Percentiles rank a stretch among this genome's conserved stretches.
These are phyloP conservation scores for Argyresthia albistria DNA, from an alignment of 2,888 invertebrate species.

Conservation along the genomic window DNA sequence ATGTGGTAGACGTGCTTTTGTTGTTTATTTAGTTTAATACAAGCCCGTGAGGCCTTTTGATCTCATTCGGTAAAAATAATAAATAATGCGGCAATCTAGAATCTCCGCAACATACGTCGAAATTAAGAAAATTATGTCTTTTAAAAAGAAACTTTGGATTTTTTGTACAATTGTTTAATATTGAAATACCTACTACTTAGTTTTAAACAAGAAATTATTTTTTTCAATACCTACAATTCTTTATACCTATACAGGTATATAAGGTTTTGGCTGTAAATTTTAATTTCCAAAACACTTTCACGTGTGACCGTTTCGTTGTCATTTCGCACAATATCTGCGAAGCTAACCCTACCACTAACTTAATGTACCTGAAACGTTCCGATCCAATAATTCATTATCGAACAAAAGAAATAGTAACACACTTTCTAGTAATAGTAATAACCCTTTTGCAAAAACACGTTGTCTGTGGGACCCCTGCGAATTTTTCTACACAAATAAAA, in stretches of 20 bases:
- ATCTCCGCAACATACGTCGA: too few species aligned
- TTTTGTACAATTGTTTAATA: too few species aligned
- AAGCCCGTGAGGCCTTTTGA: too few species aligned
- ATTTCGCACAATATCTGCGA: constrained; percentile 38
- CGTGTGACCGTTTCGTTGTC: constrained; percentile 60
- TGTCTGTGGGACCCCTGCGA: constrained; percentile 62
- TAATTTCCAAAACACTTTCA: constrained; percentile 24
- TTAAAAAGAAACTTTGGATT: too few species aligned
- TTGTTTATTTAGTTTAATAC: too few species aligned
- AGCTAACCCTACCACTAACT: constrained; percentile 59
- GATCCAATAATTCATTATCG: constrained; percentile 70
- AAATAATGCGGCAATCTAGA: too few species aligned
- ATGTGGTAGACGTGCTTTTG: too few species aligned
- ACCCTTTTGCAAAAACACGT: constrained; percentile 53
- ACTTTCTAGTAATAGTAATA: constrained; percentile 64
- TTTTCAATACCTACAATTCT: too few species aligned
- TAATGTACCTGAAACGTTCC: constrained; percentile 70
- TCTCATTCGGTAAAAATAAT: background rate
- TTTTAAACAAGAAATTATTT: too few species aligned
- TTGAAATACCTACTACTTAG: too few species aligned
- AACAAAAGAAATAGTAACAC: constrained; percentile 63
- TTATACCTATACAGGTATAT: too few species aligned
- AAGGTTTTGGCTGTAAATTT: background rate
- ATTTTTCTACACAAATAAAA: constrained; percentile 67
- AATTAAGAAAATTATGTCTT: too few species aligned